Base-by-base conservation (phyloP, 1,140 invertebrate species). In the Drepana arcuata region DNA sequence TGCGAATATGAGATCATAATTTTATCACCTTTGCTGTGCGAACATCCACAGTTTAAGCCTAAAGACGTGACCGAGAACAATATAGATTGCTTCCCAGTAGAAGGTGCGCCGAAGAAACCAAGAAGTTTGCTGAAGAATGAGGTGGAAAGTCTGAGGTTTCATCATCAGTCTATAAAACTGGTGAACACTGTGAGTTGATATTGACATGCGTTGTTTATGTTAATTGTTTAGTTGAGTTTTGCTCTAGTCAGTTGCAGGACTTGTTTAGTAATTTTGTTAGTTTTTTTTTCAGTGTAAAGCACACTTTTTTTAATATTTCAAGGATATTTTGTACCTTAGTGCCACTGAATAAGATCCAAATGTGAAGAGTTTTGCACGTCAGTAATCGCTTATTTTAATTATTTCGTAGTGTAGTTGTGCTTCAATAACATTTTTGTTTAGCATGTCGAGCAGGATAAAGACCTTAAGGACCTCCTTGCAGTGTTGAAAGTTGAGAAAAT, bases 1-100 rank as follows among this genome's bases (percentile, higher is more conserved):
- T 99, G 97, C 68, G 93, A 96, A 82, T 99, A 99, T 78, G 95
- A 97, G 82, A 90, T 93, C 6, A 88, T 96, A 14, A 91, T 97
- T 6, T 82, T 97, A 3, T 94, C 95, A 1, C 90, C 93, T 1
- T 71, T 92, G 7, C 83, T 99, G 0, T 99, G 97, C 69, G 77
- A 83, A 32, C 96, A 98, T 87, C 95, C 95, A 1, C 88, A 90
- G 50, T 99, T 95, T 60, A 95, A 91, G 64, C 90, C 93, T 0
- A 90, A 92, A 62, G 91, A 93, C 51, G 88, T 89, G 2, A 91
- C 88, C 7, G 92, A 95, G 57, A 90, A 93, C 68, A 82, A 89
- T 32, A 96, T 98, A 18, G 88, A 89, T 46, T 98, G 96, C 67
- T 75, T 89, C 25, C 88, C 95, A 9, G 41, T 92, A 0, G 88